Conservation (phyloP, 2,888 invertebrate genomes). For the Conchocele bisecta region DNA sequence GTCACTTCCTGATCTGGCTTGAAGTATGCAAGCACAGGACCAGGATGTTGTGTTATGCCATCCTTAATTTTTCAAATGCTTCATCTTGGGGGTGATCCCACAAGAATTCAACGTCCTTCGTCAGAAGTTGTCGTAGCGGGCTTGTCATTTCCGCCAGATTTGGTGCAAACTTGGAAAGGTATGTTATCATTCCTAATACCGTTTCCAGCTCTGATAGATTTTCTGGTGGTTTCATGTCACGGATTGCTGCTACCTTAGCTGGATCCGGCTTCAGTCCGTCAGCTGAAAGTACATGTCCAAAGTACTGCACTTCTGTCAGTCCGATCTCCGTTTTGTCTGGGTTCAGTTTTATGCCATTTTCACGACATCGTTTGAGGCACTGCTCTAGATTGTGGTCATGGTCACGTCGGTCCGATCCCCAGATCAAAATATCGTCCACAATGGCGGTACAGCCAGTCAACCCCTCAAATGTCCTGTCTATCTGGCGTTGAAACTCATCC, state of each 20-base stretch:
- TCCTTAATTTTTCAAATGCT: too few relatives aligned
- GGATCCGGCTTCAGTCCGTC: constrained; percentile 37
- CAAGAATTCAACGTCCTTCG: constrained; percentile 5
- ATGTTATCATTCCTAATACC: constrained; percentile 17
- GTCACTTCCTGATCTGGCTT: constrained; percentile 17
- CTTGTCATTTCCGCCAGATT: constrained; percentile 4
- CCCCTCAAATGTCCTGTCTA: constrained; percentile 15
- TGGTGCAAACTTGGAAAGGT: constrained; percentile 9
- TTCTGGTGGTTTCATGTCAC: constrained; percentile 23
- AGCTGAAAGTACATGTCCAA: constrained; percentile 29
- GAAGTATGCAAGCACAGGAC: constrained; percentile 12
- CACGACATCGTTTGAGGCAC: constrained; percentile 4
- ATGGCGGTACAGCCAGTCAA: constrained; percentile 17
- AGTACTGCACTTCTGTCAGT: constrained; percentile 19
- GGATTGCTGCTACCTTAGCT: constrained; percentile 29
- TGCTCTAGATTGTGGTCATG: constrained; percentile 15
- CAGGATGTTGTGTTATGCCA: constrained; percentile 4
- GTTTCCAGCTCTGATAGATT: constrained; percentile 13
- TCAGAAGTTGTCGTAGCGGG: background rate
- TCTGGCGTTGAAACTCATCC: constrained; percentile 46
- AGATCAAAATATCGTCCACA: constrained; percentile 28
- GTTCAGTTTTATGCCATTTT: constrained; percentile 21
- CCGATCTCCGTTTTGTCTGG: constrained; percentile 28
- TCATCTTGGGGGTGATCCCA: constrained; percentile 6
- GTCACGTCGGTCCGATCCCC: constrained; percentile 16